Conservation (phyloP, 2,113 vertebrate species). For the Atlantisia rogersi region DNA sequence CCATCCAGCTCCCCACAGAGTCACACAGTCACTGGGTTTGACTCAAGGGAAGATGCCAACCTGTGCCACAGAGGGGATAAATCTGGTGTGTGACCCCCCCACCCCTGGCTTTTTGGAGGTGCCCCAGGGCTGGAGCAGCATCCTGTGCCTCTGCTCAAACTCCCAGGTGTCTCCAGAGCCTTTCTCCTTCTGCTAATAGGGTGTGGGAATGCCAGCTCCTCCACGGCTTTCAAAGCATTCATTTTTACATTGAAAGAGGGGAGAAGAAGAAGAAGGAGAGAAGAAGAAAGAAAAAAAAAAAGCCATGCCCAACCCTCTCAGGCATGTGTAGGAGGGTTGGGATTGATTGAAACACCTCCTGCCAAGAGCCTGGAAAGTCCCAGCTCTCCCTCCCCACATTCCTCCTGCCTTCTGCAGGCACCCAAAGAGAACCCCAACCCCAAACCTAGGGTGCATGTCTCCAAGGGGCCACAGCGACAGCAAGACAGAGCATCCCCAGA, state of each 20-base stretch:
- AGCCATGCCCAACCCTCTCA: neutral
- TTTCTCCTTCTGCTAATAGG: neutral
- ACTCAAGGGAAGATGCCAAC: neutral
- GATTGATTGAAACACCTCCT: constrained; percentile 2
- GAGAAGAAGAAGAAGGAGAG: neutral
- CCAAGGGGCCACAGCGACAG: neutral
- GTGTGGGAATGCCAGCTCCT: neutral
- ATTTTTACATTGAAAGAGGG: neutral
- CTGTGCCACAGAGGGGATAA: neutral
- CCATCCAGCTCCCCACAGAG: neutral
- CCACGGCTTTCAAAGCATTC: neutral
- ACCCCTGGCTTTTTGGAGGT: neutral
- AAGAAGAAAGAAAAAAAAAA: neutral
- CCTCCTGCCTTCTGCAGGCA: neutral
- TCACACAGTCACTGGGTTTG: rapidly evolving
- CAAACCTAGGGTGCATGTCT: rapidly evolving
- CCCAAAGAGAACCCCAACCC: neutral
- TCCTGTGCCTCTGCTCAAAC: neutral
- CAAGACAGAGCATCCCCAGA: rapidly evolving
- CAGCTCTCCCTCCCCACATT: neutral
- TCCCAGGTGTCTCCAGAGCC: neutral
- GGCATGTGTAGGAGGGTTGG: constrained; percentile 16
- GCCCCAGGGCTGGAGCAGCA: neutral
- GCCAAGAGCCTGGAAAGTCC: neutral
- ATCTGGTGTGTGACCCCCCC: neutral